These are phyloP conservation scores for Metridium senile DNA, from an alignment of 92 coral and sea anemone species.

Conservation along the genomic window DNA sequence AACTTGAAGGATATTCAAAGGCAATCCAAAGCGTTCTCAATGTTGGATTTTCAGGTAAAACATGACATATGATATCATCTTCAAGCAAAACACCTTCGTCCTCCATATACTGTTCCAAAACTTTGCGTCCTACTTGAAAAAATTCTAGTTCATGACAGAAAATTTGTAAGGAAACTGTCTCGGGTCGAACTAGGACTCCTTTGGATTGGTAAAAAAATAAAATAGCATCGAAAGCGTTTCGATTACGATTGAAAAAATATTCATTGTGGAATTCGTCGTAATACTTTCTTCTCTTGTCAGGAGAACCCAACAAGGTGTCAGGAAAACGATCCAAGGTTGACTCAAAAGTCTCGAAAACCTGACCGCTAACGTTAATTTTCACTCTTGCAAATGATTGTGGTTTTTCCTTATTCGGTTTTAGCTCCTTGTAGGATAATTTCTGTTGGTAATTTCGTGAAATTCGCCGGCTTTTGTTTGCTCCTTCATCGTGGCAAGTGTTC, in stretches of 20 bases:
- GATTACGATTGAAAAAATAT: constrained; percentile 84
- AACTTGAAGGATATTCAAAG: constrained; percentile 80
- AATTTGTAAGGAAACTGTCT: constrained; percentile 73
- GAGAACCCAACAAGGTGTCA: constrained; percentile 78
- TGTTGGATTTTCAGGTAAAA: constrained; percentile 44
- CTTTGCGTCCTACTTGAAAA: constrained; percentile 78
- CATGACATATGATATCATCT: constrained; percentile 35
- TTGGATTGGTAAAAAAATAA: constrained; percentile 90
- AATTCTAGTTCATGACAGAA: constrained; percentile 81
- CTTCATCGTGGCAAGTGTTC: constrained; percentile 21
- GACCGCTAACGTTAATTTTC: constrained; percentile 82
- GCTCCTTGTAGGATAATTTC: constrained; percentile 7
- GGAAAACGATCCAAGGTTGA: constrained; percentile 86
- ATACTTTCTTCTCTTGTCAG: constrained; percentile 61
- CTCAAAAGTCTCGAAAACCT: constrained; percentile 79
- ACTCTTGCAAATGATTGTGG: constrained; percentile 38
- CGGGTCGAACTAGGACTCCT: constrained; percentile 86
- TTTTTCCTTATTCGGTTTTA: constrained; percentile 8
- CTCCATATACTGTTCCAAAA: constrained; percentile 51
- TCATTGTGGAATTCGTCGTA: constrained; percentile 71
- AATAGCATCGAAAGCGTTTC: constrained; percentile 91
- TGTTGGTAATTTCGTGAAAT: constrained; percentile 22
- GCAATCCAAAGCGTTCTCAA: constrained; percentile 69
- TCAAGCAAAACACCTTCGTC: constrained; percentile 67
- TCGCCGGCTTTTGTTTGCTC: constrained; percentile 5